Evolutionary conservation across 2,888 invertebrate genomes (phyloP).

Genomic region (Plebejus anna): DNA sequence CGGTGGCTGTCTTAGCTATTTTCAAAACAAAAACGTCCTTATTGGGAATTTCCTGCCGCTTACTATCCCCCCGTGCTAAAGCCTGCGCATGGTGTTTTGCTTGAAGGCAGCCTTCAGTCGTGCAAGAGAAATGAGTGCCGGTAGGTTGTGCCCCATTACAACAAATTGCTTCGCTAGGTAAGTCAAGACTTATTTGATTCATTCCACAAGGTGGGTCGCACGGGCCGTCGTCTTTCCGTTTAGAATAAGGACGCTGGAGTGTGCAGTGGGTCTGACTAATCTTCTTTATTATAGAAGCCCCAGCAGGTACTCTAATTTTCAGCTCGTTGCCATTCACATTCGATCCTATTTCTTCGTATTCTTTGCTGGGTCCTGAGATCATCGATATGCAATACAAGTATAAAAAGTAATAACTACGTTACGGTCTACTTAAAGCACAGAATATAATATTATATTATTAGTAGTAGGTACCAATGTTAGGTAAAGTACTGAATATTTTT

Average conservation of each 20-base stretch:
- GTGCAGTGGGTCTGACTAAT: constrained; percentile 69
- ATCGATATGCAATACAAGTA: background rate
- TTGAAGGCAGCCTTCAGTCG: constrained; percentile 66
- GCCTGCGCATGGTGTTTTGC: constrained; percentile 57
- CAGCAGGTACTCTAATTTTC: constrained; percentile 70
- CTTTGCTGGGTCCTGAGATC: constrained; percentile 66
- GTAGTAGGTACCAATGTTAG: no score
- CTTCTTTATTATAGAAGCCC: constrained; percentile 66
- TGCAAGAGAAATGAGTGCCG: constrained; percentile 67
- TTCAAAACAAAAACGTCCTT: constrained; percentile 82
- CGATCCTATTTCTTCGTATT: constrained; percentile 72
- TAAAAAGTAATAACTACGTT: background rate
- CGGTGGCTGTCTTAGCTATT: constrained; percentile 84
- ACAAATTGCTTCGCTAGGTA: constrained; percentile 61
- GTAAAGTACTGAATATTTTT: no score
- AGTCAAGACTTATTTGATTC: constrained; percentile 65
- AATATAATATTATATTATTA: no score
- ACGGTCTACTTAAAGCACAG: no score
- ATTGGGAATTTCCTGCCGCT: constrained; percentile 65
- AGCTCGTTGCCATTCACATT: constrained; percentile 68
- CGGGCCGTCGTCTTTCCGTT: constrained; percentile 47
- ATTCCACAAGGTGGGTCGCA: constrained; percentile 66
- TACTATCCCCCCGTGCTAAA: constrained; percentile 56
- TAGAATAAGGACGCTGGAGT: constrained; percentile 61
- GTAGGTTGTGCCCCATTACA: constrained; percentile 57